phyloP scores from a whole-genome alignment of 2,888 invertebrate genomes.

The Danaus chrysippus region DNA sequence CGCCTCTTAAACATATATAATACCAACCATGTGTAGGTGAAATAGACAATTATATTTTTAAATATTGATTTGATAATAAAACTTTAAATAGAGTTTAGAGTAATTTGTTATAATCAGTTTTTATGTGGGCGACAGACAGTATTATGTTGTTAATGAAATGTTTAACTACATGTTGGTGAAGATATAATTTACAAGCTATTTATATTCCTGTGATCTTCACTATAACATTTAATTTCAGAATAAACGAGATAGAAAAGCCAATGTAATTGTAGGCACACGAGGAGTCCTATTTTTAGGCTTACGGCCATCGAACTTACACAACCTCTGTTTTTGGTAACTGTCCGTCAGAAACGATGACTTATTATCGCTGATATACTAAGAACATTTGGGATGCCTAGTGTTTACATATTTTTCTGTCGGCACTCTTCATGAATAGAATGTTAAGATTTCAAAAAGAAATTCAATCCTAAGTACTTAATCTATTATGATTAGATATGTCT shows the following conservation, averaged over 20 bases:
- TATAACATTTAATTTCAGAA: background rate
- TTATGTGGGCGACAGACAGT: conserved; percentile 5
- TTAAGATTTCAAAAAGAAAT: too few species aligned
- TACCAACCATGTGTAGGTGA: too few species aligned
- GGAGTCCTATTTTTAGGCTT: background rate
- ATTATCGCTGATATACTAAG: background rate
- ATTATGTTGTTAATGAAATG: background rate
- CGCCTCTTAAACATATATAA: too few species aligned
- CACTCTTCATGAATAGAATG: background rate
- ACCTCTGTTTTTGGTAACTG: conserved; percentile 2
- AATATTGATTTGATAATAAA: too few species aligned
- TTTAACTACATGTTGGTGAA: background rate
- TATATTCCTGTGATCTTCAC: background rate
- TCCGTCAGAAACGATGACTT: background rate
- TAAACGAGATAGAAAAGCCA: conserved; percentile 3
- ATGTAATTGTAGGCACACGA: background rate
- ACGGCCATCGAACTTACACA: background rate
- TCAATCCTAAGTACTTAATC: too few species aligned
- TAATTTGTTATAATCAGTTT: conserved; percentile 2
- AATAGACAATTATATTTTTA: too few species aligned
- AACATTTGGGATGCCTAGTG: background rate
- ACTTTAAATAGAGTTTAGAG: background rate
- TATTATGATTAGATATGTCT: too few species aligned
- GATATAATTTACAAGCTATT: background rate
- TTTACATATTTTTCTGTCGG: background rate